A percentile compares a stretch with the other conserved stretches of the same genome.
Conservation (phyloP, 1,140 invertebrate species). For the Catajapyx aquilonaris region DNA sequence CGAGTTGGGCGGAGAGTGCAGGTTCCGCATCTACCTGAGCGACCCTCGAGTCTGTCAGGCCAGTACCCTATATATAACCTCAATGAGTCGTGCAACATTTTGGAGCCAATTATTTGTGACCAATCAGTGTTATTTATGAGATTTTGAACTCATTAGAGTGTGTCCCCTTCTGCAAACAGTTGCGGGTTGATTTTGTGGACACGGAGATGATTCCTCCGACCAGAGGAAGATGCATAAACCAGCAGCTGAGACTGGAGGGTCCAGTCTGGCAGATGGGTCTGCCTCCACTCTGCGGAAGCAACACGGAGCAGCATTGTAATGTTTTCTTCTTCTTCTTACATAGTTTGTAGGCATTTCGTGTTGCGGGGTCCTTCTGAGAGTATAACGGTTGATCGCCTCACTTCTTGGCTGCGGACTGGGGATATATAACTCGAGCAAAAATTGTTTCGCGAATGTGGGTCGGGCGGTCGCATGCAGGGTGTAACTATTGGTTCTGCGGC, state of each 20-base stretch:
- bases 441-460: not conserved
- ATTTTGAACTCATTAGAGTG: not conserved
- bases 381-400: too few species aligned
- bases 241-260: conserved; percentile 11
- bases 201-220: conserved; percentile 11
- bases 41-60: too few species aligned
- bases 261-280: conserved; percentile 11
- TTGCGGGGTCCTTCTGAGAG: too few species aligned
- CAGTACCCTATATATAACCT: too few species aligned
- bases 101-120: too few species aligned
- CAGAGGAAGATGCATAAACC: conserved; percentile 11
- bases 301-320: conserved; percentile 14
- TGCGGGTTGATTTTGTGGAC: conserved; percentile 13
- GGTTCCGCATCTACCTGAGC: too few species aligned
- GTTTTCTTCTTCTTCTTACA: too few species aligned
- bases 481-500: not conserved
- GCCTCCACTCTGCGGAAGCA: conserved; percentile 11
- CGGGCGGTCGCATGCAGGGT: not conserved
- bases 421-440: not conserved
- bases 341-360: too few species aligned
- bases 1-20: too few species aligned
- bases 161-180: conserved; percentile 3
- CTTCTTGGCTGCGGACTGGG: too few species aligned
- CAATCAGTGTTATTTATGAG: too few species aligned
- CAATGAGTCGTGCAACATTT: too few species aligned